A percentile compares a stretch with the other conserved stretches of the same genome.
Conservation (phyloP, 1,140 invertebrate genomes). For the Chironomus tepperi region DNA sequence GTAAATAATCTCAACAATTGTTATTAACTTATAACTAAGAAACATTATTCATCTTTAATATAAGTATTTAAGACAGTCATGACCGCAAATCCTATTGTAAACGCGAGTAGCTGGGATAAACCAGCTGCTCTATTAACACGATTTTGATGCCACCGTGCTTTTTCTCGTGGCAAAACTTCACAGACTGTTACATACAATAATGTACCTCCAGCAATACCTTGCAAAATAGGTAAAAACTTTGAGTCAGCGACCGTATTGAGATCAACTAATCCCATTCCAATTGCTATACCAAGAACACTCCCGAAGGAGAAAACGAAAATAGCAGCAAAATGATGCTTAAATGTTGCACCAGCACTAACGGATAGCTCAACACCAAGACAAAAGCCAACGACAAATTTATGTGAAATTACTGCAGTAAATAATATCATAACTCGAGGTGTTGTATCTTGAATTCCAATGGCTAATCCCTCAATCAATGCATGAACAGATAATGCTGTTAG, state of each 20-base stretch:
- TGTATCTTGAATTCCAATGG: slow-evolving; percentile 64
- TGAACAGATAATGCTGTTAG: slow-evolving; percentile 66
- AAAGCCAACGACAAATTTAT: slow-evolving; percentile 71
- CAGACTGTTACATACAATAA: slow-evolving; percentile 87
- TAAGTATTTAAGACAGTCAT: slow-evolving; percentile 50
- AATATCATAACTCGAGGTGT: slow-evolving; percentile 55
- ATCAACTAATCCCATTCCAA: slow-evolving; percentile 51
- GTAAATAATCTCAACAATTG: not conserved
- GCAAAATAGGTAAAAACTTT: slow-evolving; percentile 47
- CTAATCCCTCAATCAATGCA: slow-evolving; percentile 70
- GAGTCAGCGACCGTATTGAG: slow-evolving; percentile 34
- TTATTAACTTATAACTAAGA: not conserved
- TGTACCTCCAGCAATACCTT: slow-evolving; percentile 80
- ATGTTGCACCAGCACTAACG: slow-evolving; percentile 39
- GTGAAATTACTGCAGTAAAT: slow-evolving; percentile 58
- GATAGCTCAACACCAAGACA: slow-evolving; percentile 63
- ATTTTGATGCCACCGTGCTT: slow-evolving; percentile 54
- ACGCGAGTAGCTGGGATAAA: slow-evolving; percentile 49
- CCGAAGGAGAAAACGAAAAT: slow-evolving; percentile 56
- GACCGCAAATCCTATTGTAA: slow-evolving; percentile 48
- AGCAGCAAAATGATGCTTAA: slow-evolving; percentile 46
- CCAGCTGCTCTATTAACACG: slow-evolving; percentile 44
- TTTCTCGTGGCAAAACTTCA: slow-evolving; percentile 77
- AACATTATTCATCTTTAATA: slow-evolving; percentile 30
- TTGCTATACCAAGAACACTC: slow-evolving; percentile 54